Percentiles rank a stretch among this genome's conserved stretches.
Evolutionary conservation across 2,113 vertebrate genomes (phyloP).

Genomic region (Lepidothrix coronata): DNA sequence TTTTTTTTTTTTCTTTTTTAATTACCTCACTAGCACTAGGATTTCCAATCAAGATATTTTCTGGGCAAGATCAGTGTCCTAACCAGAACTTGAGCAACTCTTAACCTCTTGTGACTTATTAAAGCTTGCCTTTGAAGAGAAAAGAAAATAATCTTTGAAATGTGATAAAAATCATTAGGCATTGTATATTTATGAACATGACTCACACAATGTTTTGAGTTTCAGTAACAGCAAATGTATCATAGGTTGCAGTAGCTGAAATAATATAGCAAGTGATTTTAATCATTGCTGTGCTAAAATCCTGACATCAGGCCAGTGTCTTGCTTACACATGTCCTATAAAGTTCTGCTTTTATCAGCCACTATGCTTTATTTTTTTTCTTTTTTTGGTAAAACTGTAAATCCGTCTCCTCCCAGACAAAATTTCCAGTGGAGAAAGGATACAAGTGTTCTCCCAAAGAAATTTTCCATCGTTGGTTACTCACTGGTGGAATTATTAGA

Average conservation of each 20-base stretch:
- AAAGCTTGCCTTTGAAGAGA: neutral
- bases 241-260: neutral
- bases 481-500: neutral
- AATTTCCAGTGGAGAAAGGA: neutral
- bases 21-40: neutral
- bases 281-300: neutral
- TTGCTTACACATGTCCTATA: neutral
- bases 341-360: neutral
- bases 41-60: neutral
- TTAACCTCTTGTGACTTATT: neutral
- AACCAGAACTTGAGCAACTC: neutral
- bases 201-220: neutral
- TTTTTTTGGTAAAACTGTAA: neutral
- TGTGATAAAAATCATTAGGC: neutral
- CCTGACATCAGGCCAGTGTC: neutral
- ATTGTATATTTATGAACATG: neutral
- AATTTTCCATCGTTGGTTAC: neutral
- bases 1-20: neutral
- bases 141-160: neutral
- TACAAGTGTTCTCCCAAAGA: neutral
- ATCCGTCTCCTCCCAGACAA: neutral
- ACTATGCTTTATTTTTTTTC: too few species aligned
- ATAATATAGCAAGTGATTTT: neutral
- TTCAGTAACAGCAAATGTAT: neutral
- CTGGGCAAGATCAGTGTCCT: neutral